These are phyloP conservation scores for Cryptotermes secundus DNA, from an alignment of 1,140 invertebrate genomes.

Conservation along the genomic window DNA sequence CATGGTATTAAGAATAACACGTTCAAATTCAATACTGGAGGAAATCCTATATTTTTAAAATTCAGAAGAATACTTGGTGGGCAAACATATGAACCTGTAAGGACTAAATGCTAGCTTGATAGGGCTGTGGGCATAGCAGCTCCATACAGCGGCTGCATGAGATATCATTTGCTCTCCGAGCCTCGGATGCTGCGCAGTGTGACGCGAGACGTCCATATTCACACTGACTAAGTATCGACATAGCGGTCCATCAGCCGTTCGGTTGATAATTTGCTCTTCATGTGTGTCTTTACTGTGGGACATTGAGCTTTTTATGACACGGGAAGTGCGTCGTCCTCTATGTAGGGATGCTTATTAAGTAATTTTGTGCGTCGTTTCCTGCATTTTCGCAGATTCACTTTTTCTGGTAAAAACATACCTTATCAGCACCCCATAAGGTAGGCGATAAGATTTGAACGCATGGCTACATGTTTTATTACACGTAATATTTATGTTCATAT, in stretches of 20 bases:
- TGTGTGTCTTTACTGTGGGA: background rate
- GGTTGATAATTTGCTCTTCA: background rate
- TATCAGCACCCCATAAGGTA: too few species aligned
- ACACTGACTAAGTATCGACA: background rate
- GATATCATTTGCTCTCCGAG: background rate
- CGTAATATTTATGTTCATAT: too few species aligned
- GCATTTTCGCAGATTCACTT: background rate
- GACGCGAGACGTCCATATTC: background rate
- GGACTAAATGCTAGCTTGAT: too few species aligned
- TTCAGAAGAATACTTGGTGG: too few species aligned
- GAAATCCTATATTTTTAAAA: too few species aligned
- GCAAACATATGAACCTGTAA: too few species aligned
- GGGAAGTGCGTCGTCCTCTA: background rate
- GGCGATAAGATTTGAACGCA: too few species aligned
- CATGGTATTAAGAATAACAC: too few species aligned
- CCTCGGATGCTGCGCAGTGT: background rate
- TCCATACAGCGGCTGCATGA: background rate
- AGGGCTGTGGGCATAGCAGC: background rate
- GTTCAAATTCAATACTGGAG: too few species aligned
- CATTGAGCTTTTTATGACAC: background rate
- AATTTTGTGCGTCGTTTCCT: background rate
- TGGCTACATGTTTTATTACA: too few species aligned
- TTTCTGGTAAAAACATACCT: too few species aligned
- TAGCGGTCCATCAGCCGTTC: background rate
- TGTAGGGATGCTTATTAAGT: background rate